Conservation (phyloP, 2,888 invertebrate species). For the Conchocele bisecta region DNA sequence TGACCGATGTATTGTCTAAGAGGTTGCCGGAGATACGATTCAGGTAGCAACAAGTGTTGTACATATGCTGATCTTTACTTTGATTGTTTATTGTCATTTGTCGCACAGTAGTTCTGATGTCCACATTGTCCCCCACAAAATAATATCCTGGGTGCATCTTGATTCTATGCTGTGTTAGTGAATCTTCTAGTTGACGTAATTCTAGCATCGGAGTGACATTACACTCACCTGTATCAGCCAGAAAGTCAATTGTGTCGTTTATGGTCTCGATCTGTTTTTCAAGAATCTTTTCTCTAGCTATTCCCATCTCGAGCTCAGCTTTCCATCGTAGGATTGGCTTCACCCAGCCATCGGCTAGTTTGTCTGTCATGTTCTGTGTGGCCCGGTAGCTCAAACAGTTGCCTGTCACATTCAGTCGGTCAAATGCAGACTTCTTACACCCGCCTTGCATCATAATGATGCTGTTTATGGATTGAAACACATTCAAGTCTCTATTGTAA, state of each 20-base stretch:
- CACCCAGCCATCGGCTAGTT: conserved; percentile 3
- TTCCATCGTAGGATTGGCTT: neutral
- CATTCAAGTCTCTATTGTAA: conserved; percentile 27
- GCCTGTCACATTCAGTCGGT: conserved; percentile 27
- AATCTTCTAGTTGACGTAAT: neutral
- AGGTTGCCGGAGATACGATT: conserved; percentile 41
- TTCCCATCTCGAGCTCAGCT: neutral
- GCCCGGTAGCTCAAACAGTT: conserved; percentile 19
- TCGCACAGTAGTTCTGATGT: conserved; percentile 37
- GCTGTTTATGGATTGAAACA: conserved; percentile 14
- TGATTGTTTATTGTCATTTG: conserved; percentile 34
- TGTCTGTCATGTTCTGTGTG: conserved; percentile 14
- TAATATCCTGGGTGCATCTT: conserved; percentile 42
- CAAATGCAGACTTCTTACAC: conserved; percentile 35
- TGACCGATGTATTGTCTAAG: conserved; percentile 19
- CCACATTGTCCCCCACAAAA: conserved; percentile 54
- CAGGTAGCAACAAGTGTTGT: conserved; percentile 32
- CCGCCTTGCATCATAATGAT: conserved; percentile 23
- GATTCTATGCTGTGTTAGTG: conserved; percentile 24
- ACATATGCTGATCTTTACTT: conserved; percentile 40
- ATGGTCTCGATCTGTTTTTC: conserved; percentile 1
- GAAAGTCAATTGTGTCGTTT: conserved; percentile 16
- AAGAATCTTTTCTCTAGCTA: neutral
- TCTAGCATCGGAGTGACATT: conserved; percentile 1
- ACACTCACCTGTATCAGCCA: neutral